A percentile compares a stretch with the other conserved stretches of the same genome.
Conservation (phyloP, 2,113 vertebrate genomes). For the Leiothrix lutea region DNA sequence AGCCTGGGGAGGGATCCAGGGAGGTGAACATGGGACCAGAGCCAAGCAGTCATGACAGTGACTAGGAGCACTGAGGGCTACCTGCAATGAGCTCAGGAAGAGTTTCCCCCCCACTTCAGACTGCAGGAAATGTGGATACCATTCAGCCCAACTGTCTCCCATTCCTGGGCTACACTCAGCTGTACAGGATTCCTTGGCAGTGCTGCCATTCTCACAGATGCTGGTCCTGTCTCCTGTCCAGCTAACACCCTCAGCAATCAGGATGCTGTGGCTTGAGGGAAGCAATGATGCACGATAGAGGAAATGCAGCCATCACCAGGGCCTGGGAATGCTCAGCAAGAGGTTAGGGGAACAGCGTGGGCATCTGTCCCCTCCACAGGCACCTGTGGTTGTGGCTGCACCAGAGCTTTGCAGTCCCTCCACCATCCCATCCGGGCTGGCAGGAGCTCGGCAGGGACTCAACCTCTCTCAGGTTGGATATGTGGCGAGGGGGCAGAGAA, state of each 20-base stretch:
- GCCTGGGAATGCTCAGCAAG: not conserved
- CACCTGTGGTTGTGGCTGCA: accelerated
- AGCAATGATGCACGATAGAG: accelerated
- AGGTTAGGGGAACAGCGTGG: accelerated
- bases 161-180: not conserved
- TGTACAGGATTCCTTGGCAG: not conserved
- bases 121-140: accelerated
- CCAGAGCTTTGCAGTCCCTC: not conserved
- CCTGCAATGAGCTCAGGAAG: not conserved
- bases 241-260: not conserved
- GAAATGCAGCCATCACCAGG: accelerated
- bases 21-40: not conserved
- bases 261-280: not conserved
- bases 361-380: not conserved
- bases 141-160: not conserved
- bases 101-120: not conserved
- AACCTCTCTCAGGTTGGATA: accelerated
- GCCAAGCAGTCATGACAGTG: accelerated
- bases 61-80: not conserved
- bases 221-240: not conserved
- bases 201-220: not conserved
- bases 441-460: not conserved
- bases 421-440: accelerated
- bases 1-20: not conserved
- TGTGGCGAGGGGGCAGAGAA: accelerated